These are phyloP conservation scores for Bombyx mori DNA, from an alignment of 1,140 invertebrate species.

Conservation along the genomic window ASM3026992v2 NC_085125.1:4701501-4702000, in stretches of 20 bases:
- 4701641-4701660: conserved; percentile 53
- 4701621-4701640: conserved; percentile 28
- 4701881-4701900: conserved; percentile 56
- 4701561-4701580: conserved; percentile 13
- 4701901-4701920: conserved; percentile 50
- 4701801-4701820: conserved; percentile 42
- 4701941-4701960: conserved; percentile 47
- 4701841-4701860: conserved; percentile 49
- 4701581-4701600: conserved; percentile 21
- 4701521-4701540: conserved; percentile 17
- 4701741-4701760: conserved; percentile 50
- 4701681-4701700: conserved; percentile 48
- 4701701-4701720: conserved; percentile 54
- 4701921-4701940: conserved; percentile 50
- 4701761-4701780: conserved; percentile 55
- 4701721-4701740: conserved; percentile 48
- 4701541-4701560: conserved; percentile 15
- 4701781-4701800: conserved; percentile 47
- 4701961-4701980: conserved; percentile 46
- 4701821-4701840: conserved; percentile 42
- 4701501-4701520: conserved; percentile 19
- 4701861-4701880: conserved; percentile 51
- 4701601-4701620: conserved; percentile 36
- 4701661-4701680: conserved; percentile 50
- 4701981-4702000: conserved; percentile 52